Conservation (phyloP, 2,113 vertebrate species). For the Brachyistius frenatus region DNA sequence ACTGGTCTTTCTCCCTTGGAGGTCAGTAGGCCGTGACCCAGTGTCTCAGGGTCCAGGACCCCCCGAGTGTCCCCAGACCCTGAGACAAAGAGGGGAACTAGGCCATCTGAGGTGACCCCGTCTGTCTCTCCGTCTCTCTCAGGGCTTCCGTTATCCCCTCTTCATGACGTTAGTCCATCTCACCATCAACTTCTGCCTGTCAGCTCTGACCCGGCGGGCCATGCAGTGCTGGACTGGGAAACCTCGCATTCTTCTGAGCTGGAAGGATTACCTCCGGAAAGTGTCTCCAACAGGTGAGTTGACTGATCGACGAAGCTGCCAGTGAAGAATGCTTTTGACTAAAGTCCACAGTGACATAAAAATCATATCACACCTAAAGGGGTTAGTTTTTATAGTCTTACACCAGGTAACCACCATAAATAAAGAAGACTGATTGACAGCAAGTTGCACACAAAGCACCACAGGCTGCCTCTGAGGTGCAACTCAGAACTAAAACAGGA, state of each 20-base stretch:
- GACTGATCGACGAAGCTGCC: neutral
- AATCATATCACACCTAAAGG: neutral
- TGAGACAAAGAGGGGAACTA: too few relatives aligned
- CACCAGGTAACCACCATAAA: neutral
- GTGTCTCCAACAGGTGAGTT: conserved; percentile 90
- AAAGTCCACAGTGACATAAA: conserved; percentile 34
- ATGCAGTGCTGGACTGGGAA: conserved; percentile 85
- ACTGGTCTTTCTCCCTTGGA: too few relatives aligned
- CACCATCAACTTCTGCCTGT: conserved; percentile 88
- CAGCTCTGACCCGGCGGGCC: conserved; percentile 81
- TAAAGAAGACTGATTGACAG: too few relatives aligned
- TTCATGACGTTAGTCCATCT: conserved; percentile 94
- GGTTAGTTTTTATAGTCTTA: neutral
- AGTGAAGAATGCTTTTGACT: neutral
- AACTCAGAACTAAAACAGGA: too few relatives aligned
- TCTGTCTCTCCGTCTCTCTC: conserved; percentile 1
- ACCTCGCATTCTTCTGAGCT: conserved; percentile 86
- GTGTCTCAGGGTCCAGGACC: too few relatives aligned
- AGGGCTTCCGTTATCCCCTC: conserved; percentile 94
- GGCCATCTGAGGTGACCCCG: neutral
- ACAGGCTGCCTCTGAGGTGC: too few relatives aligned
- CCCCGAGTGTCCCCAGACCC: too few relatives aligned
- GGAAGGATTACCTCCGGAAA: conserved; percentile 88
- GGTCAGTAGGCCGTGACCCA: too few relatives aligned
- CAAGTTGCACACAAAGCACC: too few relatives aligned